These are phyloP conservation scores for Anhinga anhinga DNA, from an alignment of 2,113 vertebrate genomes.

Conservation along the genomic window DNA sequence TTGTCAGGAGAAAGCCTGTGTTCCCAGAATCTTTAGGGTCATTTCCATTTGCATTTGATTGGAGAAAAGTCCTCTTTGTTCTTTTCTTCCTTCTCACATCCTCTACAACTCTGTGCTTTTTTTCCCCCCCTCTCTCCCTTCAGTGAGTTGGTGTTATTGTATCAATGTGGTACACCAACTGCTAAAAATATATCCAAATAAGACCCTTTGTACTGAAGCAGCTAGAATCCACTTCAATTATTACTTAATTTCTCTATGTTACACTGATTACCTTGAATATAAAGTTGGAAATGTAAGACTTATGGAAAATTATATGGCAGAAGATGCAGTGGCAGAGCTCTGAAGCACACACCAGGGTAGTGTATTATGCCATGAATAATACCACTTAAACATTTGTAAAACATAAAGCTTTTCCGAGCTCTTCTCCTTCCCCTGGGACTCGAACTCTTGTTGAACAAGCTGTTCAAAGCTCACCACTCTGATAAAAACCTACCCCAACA, in stretches of 20 bases:
- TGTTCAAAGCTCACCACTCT: conserved; percentile 19
- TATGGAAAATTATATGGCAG: conserved; percentile 38
- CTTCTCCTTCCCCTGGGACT: background rate
- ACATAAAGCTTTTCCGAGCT: background rate
- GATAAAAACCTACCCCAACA: background rate
- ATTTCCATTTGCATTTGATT: conserved; percentile 78
- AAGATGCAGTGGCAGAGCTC: background rate
- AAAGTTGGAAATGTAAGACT: conserved; percentile 32
- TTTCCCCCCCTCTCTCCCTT: background rate
- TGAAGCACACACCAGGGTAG: background rate
- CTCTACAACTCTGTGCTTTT: conserved; percentile 6
- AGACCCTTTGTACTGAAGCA: conserved; percentile 61
- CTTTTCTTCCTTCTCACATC: conserved; percentile 55
- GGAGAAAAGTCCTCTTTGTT: conserved; percentile 72
- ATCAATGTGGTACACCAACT: conserved; percentile 44
- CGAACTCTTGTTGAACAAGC: conserved; percentile 24
- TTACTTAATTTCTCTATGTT: conserved; percentile 66
- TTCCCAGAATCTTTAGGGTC: conserved; percentile 72
- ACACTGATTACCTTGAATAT: conserved; percentile 46
- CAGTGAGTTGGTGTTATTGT: conserved; percentile 61
- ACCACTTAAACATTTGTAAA: conserved; percentile 46
- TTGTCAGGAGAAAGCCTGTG: conserved; percentile 70
- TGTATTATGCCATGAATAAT: background rate
- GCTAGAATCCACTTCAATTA: conserved; percentile 62
- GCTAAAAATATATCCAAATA: conserved; percentile 69